Conservation (phyloP, 2,113 vertebrate species). For the Otus sunia region DNA sequence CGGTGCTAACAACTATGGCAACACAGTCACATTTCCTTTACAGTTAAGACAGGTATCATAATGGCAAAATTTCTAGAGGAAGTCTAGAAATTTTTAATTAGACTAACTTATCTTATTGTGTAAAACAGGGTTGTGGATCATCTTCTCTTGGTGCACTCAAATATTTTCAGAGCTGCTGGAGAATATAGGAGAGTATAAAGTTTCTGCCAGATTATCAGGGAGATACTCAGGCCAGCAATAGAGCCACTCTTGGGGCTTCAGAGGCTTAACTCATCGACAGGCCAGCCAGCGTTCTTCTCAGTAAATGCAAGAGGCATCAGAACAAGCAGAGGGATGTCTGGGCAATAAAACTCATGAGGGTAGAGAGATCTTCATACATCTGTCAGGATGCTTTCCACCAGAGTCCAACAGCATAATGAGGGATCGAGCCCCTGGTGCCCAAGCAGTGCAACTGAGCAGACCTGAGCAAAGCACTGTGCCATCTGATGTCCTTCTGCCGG, state of each 20-base stretch:
- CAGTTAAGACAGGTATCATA: not conserved
- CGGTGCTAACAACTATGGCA: not conserved
- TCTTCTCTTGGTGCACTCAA: not conserved
- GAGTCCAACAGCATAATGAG: not conserved
- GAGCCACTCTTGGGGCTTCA: not conserved
- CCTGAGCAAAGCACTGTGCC: rapidly evolving
- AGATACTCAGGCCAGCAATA: not conserved
- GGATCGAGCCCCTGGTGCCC: not conserved
- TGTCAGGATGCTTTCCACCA: not conserved
- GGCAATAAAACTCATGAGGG: not conserved
- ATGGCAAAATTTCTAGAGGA: not conserved
- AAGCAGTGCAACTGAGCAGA: not conserved
- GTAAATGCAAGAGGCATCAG: not conserved
- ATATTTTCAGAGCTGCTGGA: not conserved
- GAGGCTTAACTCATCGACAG: not conserved
- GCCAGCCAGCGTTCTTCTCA: not conserved
- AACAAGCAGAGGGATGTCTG: not conserved
- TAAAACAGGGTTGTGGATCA: not conserved
- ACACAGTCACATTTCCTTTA: not conserved
- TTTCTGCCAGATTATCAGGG: not conserved
- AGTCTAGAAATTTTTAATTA: not conserved
- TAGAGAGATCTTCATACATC: not conserved
- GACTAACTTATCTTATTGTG: not conserved
- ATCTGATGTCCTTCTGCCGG: not conserved
- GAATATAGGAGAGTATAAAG: not conserved